phyloP scores from a whole-genome alignment of 2,888 invertebrate genomes.

The Tetropium fuscum region DNA sequence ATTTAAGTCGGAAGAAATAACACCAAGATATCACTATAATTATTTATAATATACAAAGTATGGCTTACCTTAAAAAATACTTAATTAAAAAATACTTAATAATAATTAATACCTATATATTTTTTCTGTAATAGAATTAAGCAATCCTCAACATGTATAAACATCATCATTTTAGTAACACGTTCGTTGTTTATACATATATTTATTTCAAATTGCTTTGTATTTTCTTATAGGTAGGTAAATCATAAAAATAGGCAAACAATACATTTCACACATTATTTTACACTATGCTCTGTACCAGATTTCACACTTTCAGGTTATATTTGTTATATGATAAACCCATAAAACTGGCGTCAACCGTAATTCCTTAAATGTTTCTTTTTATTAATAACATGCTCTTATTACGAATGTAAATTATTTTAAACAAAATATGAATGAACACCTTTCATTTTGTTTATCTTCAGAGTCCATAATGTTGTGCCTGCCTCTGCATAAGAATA shows the following conservation, averaged over 20 bases:
- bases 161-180: constrained; percentile 36
- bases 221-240: constrained; percentile 17
- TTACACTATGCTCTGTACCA: constrained; percentile 5
- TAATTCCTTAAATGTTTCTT: too few species aligned
- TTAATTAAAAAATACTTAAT: too few species aligned
- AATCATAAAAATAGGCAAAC: constrained; percentile 16
- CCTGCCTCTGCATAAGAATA: too few species aligned
- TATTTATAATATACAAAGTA: constrained; percentile 47
- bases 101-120: too few species aligned
- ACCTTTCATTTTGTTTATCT: too few species aligned
- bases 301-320: constrained; percentile 14
- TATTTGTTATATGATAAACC: too few species aligned
- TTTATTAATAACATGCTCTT: too few species aligned
- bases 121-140: constrained; percentile 18
- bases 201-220: constrained; percentile 29
- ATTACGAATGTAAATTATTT: too few species aligned
- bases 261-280: constrained; percentile 14
- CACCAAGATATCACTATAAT: constrained; percentile 61
- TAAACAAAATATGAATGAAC: too few species aligned
- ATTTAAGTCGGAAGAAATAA: constrained; percentile 61
- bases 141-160: constrained; percentile 40
- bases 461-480: too few species aligned
- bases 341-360: too few species aligned
- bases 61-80: constrained; percentile 36
- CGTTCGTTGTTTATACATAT: constrained; percentile 38